Percentiles rank a stretch among this genome's conserved stretches.
These are phyloP conservation scores for Smittia sp. DNA, from an alignment of 2,888 invertebrate species.

Conservation along the genomic window DNA sequence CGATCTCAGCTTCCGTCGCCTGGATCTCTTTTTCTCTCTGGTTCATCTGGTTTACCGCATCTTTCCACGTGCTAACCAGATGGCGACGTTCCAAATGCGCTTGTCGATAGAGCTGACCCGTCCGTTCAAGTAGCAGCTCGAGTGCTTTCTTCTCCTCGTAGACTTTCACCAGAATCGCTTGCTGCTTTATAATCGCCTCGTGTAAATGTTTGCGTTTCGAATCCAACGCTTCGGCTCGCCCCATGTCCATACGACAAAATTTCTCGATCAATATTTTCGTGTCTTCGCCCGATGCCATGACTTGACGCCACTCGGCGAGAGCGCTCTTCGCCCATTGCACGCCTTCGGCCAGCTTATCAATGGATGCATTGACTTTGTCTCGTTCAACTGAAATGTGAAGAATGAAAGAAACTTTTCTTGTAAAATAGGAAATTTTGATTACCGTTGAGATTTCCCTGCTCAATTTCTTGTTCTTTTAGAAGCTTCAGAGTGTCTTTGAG, in stretches of 20 bases:
- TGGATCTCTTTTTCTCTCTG: slow-evolving; percentile 70
- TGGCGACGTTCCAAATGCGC: slow-evolving; percentile 65
- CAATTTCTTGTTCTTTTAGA: slow-evolving; percentile 46
- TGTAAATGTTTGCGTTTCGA: slow-evolving; percentile 57
- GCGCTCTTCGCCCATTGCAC: slow-evolving; percentile 64
- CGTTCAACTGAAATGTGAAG: slow-evolving; percentile 54
- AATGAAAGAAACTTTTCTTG: neutral
- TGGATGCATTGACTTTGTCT: slow-evolving; percentile 58
- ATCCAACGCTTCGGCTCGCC: slow-evolving; percentile 64
- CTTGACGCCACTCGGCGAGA: slow-evolving; percentile 68
- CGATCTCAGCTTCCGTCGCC: slow-evolving; percentile 53
- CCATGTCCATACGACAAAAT: slow-evolving; percentile 68
- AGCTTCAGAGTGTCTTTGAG: slow-evolving; percentile 48
- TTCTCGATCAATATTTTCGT: slow-evolving; percentile 69
- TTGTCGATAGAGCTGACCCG: slow-evolving; percentile 55
- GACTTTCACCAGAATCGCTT: slow-evolving; percentile 52
- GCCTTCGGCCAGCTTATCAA: slow-evolving; percentile 63
- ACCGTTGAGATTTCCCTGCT: slow-evolving; percentile 48
- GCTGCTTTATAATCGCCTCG: slow-evolving; percentile 55
- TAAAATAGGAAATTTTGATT: slow-evolving; percentile 43
- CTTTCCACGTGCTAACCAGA: slow-evolving; percentile 70
- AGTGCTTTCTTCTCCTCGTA: slow-evolving; percentile 57
- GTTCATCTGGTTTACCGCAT: slow-evolving; percentile 65
- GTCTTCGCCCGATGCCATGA: slow-evolving; percentile 65
- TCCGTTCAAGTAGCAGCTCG: slow-evolving; percentile 58